phyloP scores from a whole-genome alignment of 2,888 invertebrate genomes.

The Apantesis nais region DNA sequence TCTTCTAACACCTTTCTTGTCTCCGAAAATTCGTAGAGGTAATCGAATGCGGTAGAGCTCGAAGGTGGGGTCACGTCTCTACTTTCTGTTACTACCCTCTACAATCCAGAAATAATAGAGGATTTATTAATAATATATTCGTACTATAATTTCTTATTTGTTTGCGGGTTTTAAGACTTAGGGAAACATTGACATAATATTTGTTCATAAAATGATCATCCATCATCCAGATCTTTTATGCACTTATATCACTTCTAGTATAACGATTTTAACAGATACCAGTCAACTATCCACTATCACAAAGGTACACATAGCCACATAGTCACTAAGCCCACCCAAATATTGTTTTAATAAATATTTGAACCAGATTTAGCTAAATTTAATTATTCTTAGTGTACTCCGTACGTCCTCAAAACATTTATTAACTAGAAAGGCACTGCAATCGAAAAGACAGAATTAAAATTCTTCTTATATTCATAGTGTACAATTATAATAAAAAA shows the following conservation, averaged over 20 bases:
- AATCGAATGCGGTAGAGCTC: constrained; percentile 90
- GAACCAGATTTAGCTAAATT: not conserved
- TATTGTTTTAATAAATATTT: not conserved
- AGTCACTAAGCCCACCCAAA: no score
- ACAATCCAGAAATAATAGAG: constrained; percentile 41
- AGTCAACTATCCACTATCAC: not conserved
- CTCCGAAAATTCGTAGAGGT: constrained; percentile 96
- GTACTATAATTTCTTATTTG: not conserved
- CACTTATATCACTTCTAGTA: not conserved
- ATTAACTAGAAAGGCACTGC: not conserved
- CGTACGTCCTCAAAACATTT: not conserved
- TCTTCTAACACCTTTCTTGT: constrained; percentile 96
- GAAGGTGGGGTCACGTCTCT: constrained; percentile 79
- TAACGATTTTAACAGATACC: not conserved
- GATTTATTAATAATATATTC: not conserved
- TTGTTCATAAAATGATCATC: not conserved
- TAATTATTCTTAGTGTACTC: not conserved
- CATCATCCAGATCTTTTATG: not conserved
- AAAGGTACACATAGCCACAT: no score
- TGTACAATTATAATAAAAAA: no score
- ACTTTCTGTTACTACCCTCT: constrained; percentile 81
- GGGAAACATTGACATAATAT: no score
- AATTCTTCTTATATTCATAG: no score
- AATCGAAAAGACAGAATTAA: not conserved
- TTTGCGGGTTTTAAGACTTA: no score